These are phyloP conservation scores for Anomalospiza imberbis DNA, from an alignment of 2,797 vertebrate species.

Conservation along the genomic window DNA sequence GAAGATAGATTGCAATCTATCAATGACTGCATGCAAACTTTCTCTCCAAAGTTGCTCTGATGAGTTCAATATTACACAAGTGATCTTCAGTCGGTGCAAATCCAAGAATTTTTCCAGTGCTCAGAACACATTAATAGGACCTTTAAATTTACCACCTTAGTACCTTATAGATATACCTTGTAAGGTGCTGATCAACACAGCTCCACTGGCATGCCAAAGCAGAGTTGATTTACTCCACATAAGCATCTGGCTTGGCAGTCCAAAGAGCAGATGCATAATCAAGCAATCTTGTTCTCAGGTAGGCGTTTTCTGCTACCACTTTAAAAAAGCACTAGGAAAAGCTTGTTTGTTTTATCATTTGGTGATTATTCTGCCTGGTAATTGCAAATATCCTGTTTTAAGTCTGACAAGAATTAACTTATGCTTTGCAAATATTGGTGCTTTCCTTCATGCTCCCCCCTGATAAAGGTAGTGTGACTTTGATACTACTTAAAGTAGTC, in stretches of 20 bases:
- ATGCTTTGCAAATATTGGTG: conserved; percentile 60
- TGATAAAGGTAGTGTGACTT: conserved; percentile 69
- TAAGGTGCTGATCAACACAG: not conserved
- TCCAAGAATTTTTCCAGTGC: not conserved
- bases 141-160: not conserved
- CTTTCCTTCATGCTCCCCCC: conserved; percentile 47
- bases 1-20: not conserved
- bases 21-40: not conserved
- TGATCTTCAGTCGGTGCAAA: not conserved
- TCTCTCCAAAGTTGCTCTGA: not conserved
- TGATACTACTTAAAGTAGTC: conserved; percentile 53
- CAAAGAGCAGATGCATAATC: not conserved
- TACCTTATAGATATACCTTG: not conserved
- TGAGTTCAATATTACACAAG: not conserved
- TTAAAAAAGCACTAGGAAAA: not conserved
- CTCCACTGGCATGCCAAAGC: not conserved
- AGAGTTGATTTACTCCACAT: not conserved
- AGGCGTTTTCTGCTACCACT: not conserved
- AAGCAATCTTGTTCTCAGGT: not conserved
- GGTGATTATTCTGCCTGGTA: conserved; percentile 10
- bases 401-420: conserved; percentile 68
- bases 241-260: not conserved
- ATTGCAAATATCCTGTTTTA: conserved; percentile 27
- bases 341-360: not conserved
- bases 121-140: not conserved